These are phyloP conservation scores for Sipha flava DNA, from an alignment of 1,140 invertebrate genomes.

Conservation along the genomic window DNA sequence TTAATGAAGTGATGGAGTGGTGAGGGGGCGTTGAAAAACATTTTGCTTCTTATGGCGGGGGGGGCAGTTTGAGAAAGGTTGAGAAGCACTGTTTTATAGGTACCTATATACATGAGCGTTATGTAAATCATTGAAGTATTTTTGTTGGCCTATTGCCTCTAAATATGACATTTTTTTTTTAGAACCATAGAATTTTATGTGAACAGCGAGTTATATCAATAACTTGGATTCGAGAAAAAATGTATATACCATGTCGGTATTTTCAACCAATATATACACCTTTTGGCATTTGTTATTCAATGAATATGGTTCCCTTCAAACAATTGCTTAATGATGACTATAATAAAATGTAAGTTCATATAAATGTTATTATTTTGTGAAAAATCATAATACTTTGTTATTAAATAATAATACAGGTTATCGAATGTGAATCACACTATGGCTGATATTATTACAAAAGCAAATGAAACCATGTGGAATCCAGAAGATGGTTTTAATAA, in stretches of 20 bases:
- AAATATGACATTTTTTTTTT: not conserved
- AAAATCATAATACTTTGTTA: not conserved
- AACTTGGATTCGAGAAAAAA: not conserved
- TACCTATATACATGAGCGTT: no score
- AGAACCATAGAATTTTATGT: slow-evolving; percentile 9
- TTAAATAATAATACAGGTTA: not conserved
- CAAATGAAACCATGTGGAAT: slow-evolving; percentile 1
- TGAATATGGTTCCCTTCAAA: slow-evolving; percentile 37
- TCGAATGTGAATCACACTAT: not conserved
- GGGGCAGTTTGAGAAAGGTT: no score
- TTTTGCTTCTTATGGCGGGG: no score
- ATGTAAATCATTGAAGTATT: no score
- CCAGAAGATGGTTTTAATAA: slow-evolving; percentile 32
- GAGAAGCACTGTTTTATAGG: no score
- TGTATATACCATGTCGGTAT: slow-evolving; percentile 23
- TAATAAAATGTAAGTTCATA: slow-evolving; percentile 27
- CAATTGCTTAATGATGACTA: not conserved
- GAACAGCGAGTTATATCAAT: not conserved
- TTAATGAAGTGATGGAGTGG: no score
- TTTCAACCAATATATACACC: slow-evolving; percentile 35
- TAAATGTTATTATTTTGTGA: not conserved
- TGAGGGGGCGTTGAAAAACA: no score
- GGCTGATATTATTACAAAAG: not conserved
- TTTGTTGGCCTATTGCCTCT: no score
- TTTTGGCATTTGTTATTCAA: slow-evolving; percentile 35